Percentiles rank a stretch among this genome's conserved stretches.
phyloP scores from a whole-genome alignment of 1,140 invertebrate species.

The Andricus grossulariae region DNA sequence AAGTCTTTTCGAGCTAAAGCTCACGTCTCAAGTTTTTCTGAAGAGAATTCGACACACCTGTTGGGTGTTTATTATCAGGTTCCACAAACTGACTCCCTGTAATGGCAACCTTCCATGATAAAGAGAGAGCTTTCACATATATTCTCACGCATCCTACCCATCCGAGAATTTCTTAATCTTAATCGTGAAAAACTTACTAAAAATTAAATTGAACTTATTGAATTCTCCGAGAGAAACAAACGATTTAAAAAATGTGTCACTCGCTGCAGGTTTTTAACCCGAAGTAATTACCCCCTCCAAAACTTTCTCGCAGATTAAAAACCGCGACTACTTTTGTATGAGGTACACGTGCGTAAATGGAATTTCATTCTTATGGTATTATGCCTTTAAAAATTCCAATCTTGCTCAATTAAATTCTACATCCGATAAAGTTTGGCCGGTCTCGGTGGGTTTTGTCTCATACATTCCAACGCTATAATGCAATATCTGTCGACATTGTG shows the following conservation, averaged over 20 bases:
- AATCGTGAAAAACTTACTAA: neutral
- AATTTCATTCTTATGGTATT: conserved; percentile 28
- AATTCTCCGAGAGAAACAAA: neutral
- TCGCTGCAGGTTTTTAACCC: neutral
- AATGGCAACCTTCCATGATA: conserved; percentile 42
- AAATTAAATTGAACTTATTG: conserved; percentile 5
- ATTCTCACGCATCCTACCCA: conserved; percentile 42
- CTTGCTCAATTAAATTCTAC: conserved; percentile 32
- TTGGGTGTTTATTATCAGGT: conserved; percentile 50
- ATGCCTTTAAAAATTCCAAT: conserved; percentile 28
- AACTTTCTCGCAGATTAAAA: conserved; percentile 11
- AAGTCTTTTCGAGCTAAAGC: neutral
- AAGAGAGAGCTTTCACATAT: conserved; percentile 41
- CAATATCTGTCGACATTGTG: conserved; percentile 28
- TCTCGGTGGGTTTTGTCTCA: conserved; percentile 17
- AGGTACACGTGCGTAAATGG: conserved; percentile 18
- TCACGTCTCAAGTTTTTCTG: conserved; percentile 31
- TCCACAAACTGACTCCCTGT: conserved; percentile 50
- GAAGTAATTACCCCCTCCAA: conserved; percentile 2
- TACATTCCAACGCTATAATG: conserved; percentile 26
- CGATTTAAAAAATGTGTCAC: neutral
- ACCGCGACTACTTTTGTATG: conserved; percentile 2
- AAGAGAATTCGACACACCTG: conserved; percentile 46
- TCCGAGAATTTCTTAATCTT: neutral
- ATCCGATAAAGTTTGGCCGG: conserved; percentile 13